Evolutionary conservation across 2,113 vertebrate species (phyloP), one percentile per base, ranked within the genome.

Genomic region (Notothenia coriiceps): DNA sequence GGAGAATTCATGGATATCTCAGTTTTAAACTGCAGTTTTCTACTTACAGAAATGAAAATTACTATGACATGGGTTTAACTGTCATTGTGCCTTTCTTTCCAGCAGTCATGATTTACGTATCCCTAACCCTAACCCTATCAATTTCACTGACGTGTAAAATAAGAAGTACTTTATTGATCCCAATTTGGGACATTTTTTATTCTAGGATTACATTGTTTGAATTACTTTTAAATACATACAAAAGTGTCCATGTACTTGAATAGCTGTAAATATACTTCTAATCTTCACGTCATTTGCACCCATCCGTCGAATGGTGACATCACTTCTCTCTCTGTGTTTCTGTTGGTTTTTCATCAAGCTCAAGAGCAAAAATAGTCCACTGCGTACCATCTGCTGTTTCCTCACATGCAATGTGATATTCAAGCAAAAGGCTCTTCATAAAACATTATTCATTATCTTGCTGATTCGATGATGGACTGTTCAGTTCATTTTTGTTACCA

Each of bases 321-420:
- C 83, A 82, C 61, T 79, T 71, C 43, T 72, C 25, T 85, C 52
- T 68, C 25, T 74, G 46, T 74, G 10, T 70, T 54, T 43, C 80
- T 70, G 66, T 74, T 6, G 57, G 51, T 81, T 70, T 73, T 29
- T 22, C 12, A 9, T 66, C 68, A 61, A 73, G 69, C 81, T 73
- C 56, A 70, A 70, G 49, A 69, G 66, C 68, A 77, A 68, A 66
- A 55, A 43, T 22, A 67, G 70, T 73, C 56, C 47, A 57, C 15
- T 2, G 11, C 50, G 59, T 60, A 49, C 77, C 84, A 69, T 79
- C 78, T 82, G 69, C 72, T 40, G 63, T 40, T 74, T 77, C 65
- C 49, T 80, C 71, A 60, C 72, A 62, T 54, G 43, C 66, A 46
- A 6, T 65, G 52, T 59, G 52, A 55, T 20, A 47, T 13, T 77